Percentiles rank a stretch among this genome's conserved stretches.
These are phyloP conservation scores for Drosophila phalerata DNA, from an alignment of 2,888 invertebrate genomes.

Conservation along the genomic window DNA sequence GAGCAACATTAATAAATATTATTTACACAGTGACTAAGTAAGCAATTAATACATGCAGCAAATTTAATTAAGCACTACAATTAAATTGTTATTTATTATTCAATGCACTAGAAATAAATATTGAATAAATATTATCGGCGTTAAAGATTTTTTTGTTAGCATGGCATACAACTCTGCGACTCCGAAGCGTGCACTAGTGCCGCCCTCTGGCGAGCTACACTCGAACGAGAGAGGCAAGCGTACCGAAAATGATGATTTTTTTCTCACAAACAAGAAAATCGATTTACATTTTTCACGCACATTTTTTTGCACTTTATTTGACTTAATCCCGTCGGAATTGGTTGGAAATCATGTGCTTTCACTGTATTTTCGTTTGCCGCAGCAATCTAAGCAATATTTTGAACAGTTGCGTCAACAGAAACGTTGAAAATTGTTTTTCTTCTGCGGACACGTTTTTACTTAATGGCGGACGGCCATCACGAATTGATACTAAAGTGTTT, in stretches of 20 bases:
- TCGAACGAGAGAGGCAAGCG: slow-evolving; percentile 43
- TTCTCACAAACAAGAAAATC: slow-evolving; percentile 83
- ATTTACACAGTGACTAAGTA: slow-evolving; percentile 6
- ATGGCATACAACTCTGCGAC: slow-evolving; percentile 66
- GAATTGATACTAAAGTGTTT: slow-evolving; percentile 74
- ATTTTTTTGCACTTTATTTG: slow-evolving; percentile 79
- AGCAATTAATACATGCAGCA: slow-evolving; percentile 32
- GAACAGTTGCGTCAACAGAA: slow-evolving; percentile 79
- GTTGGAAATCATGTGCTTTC: slow-evolving; percentile 72
- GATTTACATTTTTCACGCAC: slow-evolving; percentile 85
- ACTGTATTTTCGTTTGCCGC: slow-evolving; percentile 74
- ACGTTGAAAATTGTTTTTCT: slow-evolving; percentile 84
- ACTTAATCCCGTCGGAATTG: slow-evolving; percentile 63
- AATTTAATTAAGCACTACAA: background rate
- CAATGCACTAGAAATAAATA: slow-evolving; percentile 31
- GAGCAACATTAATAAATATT: slow-evolving; percentile 23
- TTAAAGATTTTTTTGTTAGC: slow-evolving; percentile 34
- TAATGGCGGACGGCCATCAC: slow-evolving; percentile 84
- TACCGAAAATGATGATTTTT: slow-evolving; percentile 77
- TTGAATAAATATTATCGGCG: slow-evolving; percentile 65
- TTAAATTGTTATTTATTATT: slow-evolving; percentile 22
- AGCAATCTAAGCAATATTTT: slow-evolving; percentile 79
- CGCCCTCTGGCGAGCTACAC: slow-evolving; percentile 59
- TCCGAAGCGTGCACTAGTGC: slow-evolving; percentile 55
- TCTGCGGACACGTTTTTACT: slow-evolving; percentile 86